Evolutionary conservation across 2,797 vertebrate genomes (phyloP).

Genomic region (Diglossa cyanea): DNA sequence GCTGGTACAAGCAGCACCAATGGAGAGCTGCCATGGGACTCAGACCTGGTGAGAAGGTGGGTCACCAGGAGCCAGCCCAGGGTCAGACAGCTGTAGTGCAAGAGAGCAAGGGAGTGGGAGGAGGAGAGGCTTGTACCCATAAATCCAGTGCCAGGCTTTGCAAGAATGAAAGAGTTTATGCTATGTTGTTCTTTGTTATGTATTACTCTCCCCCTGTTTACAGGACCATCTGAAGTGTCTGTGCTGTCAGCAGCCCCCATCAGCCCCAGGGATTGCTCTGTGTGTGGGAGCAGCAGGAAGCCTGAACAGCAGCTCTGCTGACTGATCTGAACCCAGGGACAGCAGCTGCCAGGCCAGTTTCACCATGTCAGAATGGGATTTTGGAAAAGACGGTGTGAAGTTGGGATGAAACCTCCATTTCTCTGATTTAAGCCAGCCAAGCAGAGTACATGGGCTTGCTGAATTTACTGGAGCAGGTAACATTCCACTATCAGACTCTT

Average conservation of each 20-base stretch:
- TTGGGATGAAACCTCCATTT: not conserved
- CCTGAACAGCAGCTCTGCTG: fast-evolving
- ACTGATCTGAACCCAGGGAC: not conserved
- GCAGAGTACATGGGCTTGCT: not conserved
- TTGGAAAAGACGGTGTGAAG: not conserved
- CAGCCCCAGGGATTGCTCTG: not conserved
- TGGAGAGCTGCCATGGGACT: too few species aligned
- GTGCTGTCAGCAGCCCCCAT: not conserved
- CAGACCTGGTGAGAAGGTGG: not conserved
- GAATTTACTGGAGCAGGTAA: not conserved
- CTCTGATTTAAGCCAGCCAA: not conserved
- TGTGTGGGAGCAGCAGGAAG: not conserved
- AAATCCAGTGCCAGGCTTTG: not conserved
- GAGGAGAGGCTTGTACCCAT: not conserved
- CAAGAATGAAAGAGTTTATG: not conserved
- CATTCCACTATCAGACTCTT: not conserved
- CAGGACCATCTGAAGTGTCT: not conserved
- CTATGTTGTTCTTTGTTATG: not conserved
- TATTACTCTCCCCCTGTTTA: not conserved
- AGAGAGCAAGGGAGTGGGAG: not conserved
- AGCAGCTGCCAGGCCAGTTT: not conserved
- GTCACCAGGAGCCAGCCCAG: not conserved
- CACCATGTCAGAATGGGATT: not conserved
- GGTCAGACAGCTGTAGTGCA: not conserved
- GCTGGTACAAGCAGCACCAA: not conserved